phyloP scores from a whole-genome alignment of 1,140 invertebrate species.

The Pantala flavescens region DNA sequence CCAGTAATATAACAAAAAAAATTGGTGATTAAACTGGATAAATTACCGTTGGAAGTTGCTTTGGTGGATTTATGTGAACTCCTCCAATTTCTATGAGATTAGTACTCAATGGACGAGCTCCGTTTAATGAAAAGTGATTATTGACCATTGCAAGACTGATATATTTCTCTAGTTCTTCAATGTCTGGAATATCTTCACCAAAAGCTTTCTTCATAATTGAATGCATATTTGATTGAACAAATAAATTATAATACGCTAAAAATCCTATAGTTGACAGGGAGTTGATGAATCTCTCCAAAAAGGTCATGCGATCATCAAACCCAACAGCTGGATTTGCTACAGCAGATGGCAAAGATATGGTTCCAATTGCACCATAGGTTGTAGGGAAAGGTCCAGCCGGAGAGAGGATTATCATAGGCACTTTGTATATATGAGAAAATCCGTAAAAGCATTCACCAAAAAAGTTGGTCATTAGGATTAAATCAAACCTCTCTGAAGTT shows the following conservation, averaged over 20 bases:
- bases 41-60: background rate
- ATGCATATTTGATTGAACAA: too few species aligned
- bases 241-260: too few species aligned
- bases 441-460: slow-evolving; percentile 24
- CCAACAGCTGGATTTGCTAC: too few species aligned
- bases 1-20: too few species aligned
- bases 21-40: too few species aligned
- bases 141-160: slow-evolving; percentile 22
- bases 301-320: slow-evolving; percentile 26
- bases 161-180: slow-evolving; percentile 24
- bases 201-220: slow-evolving; percentile 14
- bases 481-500: slow-evolving; percentile 22
- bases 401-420: too few species aligned
- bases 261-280: background rate
- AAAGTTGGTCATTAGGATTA: slow-evolving; percentile 23
- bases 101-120: slow-evolving; percentile 25
- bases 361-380: too few species aligned
- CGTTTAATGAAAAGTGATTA: slow-evolving; percentile 24
- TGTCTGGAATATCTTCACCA: slow-evolving; percentile 13
- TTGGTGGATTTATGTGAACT: slow-evolving; percentile 20
- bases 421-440: slow-evolving; percentile 30
- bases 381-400: too few species aligned
- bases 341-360: too few species aligned
- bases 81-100: slow-evolving; percentile 26
- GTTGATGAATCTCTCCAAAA: slow-evolving; percentile 25